A percentile compares a stretch with the other conserved stretches of the same genome.
Conservation (phyloP, 37 sponge, comb jelly and placozoan genomes). For the Amphimedon queenslandica region DNA sequence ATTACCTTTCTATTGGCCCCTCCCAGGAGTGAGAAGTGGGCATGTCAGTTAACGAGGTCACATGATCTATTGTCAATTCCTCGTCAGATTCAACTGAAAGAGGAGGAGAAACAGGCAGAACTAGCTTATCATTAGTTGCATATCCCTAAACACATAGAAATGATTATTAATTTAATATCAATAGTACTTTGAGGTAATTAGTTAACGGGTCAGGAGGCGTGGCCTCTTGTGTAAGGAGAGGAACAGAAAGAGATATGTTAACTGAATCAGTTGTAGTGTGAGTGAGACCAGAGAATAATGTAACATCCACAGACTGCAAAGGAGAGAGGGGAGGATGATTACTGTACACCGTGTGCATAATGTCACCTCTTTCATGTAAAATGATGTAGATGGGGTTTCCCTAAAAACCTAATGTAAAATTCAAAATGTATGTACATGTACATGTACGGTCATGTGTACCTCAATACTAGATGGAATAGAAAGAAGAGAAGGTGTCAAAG, state of each 20-base stretch:
- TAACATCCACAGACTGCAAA: no score
- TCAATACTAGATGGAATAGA: no score
- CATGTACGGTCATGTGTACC: no score
- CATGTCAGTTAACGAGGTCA: background rate
- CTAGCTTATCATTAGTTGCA: no score
- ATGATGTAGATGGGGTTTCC: no score
- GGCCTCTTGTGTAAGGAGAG: background rate
- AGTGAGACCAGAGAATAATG: constrained; percentile 51
- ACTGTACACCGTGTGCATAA: background rate
- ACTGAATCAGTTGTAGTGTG: constrained; percentile 22
- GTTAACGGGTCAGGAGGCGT: background rate
- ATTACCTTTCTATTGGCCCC: background rate
- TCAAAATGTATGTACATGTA: no score
- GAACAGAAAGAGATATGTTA: constrained; percentile 24
- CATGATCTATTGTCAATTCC: background rate
- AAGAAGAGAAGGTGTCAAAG: no score
- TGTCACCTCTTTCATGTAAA: no score
- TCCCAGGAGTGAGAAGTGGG: background rate
- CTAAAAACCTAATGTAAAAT: no score
- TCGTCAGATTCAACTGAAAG: no score
- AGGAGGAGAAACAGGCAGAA: background rate
- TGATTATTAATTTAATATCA: background rate
- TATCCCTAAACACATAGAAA: background rate
- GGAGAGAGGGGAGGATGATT: background rate
- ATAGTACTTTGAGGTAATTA: background rate